Percentiles rank a stretch among this genome's conserved stretches.
These are phyloP conservation scores for Thecophora atra DNA, from an alignment of 2,888 invertebrate genomes.

Conservation along the genomic window DNA sequence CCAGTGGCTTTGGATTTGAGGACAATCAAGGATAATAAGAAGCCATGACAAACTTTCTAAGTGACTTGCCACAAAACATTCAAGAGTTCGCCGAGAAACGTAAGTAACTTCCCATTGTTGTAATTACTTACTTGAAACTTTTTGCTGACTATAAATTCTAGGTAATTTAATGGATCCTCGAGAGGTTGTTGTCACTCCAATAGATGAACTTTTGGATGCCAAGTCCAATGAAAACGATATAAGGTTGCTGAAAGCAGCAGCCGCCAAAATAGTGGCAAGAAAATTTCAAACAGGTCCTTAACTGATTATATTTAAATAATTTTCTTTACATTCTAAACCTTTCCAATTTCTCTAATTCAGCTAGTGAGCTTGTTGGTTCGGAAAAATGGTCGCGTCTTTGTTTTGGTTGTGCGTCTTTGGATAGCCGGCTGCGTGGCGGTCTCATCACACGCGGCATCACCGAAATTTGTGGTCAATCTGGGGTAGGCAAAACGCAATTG, in stretches of 20 bases:
- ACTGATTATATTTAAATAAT: too few species aligned
- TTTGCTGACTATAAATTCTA: conserved; percentile 36
- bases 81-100: conserved; percentile 54
- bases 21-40: background rate
- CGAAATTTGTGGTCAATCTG: conserved; percentile 78
- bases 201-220: conserved; percentile 50
- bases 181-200: conserved; percentile 49
- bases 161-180: conserved; percentile 51
- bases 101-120: conserved; percentile 38
- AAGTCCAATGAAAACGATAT: conserved; percentile 58
- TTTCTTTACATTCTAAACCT: conserved; percentile 36
- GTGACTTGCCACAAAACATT: conserved; percentile 52
- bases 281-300: conserved; percentile 39
- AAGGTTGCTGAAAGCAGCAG: conserved; percentile 58
- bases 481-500: conserved; percentile 80
- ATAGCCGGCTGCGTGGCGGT: conserved; percentile 73
- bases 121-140: background rate
- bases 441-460: conserved; percentile 74
- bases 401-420: conserved; percentile 71
- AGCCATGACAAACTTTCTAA: conserved; percentile 55
- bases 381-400: conserved; percentile 59
- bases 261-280: conserved; percentile 59
- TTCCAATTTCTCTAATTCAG: background rate
- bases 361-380: conserved; percentile 47
- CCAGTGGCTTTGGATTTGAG: too few species aligned